phyloP scores from a whole-genome alignment of 2,888 invertebrate genomes.

The Folsomia candida region DNA sequence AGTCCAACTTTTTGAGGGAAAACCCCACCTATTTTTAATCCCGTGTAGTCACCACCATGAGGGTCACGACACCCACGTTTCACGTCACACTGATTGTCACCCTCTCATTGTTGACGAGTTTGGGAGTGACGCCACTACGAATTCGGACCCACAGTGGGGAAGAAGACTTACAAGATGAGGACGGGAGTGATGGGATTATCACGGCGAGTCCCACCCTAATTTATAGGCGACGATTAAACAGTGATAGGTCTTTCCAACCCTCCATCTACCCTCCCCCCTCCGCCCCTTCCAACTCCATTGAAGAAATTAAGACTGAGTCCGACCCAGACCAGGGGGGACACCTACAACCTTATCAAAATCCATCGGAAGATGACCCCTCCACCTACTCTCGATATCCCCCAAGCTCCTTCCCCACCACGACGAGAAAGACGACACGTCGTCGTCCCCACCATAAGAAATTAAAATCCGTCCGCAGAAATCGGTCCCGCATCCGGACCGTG shows the following conservation, averaged over 20 bases:
- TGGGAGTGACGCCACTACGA: background rate
- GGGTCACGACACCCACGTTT: no score
- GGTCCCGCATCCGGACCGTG: constrained; percentile 1
- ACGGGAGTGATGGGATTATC: no score
- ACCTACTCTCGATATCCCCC: background rate
- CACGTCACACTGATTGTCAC: no score
- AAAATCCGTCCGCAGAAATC: background rate
- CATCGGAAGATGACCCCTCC: background rate
- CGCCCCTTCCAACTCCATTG: background rate
- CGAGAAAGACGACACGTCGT: background rate
- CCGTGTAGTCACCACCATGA: no score
- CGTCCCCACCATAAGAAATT: background rate
- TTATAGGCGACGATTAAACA: constrained; percentile 7
- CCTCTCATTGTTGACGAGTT: no score
- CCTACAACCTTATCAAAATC: no score
- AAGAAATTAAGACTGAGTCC: constrained; percentile 12
- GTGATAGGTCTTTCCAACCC: background rate
- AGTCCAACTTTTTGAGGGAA: no score
- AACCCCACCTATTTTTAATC: no score
- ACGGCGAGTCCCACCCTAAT: constrained; percentile 9
- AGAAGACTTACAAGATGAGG: no score
- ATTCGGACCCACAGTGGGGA: background rate
- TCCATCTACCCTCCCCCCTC: constrained; percentile 11
- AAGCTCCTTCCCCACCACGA: no score
- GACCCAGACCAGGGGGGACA: background rate